Percentiles rank a stretch among this genome's conserved stretches.
Evolutionary conservation across 2,888 invertebrate genomes (phyloP).

Genomic region (Netelia virgata): DNA sequence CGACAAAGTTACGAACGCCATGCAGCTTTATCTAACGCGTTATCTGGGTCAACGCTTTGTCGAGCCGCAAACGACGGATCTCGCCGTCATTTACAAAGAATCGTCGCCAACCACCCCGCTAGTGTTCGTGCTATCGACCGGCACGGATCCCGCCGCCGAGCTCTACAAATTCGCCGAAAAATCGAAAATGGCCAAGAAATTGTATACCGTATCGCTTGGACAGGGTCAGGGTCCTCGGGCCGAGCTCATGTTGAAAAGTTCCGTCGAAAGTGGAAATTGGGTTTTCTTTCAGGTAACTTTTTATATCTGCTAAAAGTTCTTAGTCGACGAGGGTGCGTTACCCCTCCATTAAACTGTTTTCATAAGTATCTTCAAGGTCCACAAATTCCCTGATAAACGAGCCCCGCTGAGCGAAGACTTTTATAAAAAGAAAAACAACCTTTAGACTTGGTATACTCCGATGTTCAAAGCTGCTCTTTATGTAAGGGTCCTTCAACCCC

Average conservation of each 20-base stretch:
- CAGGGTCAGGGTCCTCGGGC: constrained; percentile 96
- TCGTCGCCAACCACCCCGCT: constrained; percentile 92
- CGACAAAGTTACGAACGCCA: constrained; percentile 93
- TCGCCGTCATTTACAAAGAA: constrained; percentile 92
- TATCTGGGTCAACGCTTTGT: constrained; percentile 93
- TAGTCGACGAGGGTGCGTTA: background rate
- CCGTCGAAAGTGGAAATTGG: constrained; percentile 93
- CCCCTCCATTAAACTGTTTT: constrained; percentile 15
- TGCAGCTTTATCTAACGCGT: constrained; percentile 90
- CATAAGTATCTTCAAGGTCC: background rate
- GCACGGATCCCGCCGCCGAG: constrained; percentile 95
- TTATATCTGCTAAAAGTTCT: background rate
- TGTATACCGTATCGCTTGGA: constrained; percentile 94
- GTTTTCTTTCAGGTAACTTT: constrained; percentile 91
- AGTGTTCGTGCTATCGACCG: constrained; percentile 95
- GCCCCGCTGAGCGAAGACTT: no score
- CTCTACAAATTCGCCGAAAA: constrained; percentile 94
- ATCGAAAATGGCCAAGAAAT: constrained; percentile 90
- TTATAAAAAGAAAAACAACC: no score
- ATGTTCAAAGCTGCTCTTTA: no score
- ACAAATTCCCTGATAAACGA: no score
- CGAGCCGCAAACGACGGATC: constrained; percentile 94
- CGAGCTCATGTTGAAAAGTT: constrained; percentile 90
- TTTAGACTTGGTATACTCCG: no score
- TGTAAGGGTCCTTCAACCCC: no score